A percentile compares a stretch with the other conserved stretches of the same genome.
Evolutionary conservation across 2,113 vertebrate species (phyloP).

Genomic region (Actenoides hombroni): DNA sequence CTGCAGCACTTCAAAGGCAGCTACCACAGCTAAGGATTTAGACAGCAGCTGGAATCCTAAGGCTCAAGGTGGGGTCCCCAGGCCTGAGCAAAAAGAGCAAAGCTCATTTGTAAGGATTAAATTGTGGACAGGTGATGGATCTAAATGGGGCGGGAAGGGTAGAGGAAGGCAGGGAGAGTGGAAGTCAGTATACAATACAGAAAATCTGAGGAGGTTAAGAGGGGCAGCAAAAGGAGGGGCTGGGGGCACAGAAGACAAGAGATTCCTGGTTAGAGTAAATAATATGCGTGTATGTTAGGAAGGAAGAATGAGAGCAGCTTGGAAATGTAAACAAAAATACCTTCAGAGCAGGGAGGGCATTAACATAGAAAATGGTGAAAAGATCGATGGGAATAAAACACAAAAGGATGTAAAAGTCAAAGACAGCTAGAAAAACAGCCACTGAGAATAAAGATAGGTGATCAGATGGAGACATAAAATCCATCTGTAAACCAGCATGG

Average conservation of each 20-base stretch:
- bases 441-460: not conserved
- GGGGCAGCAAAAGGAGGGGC: slow-evolving; percentile 39
- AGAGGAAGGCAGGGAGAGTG: slow-evolving; percentile 35
- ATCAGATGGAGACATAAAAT: not conserved
- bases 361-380: not conserved
- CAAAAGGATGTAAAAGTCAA: not conserved
- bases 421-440: not conserved
- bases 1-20: slow-evolving; percentile 42
- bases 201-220: slow-evolving; percentile 60
- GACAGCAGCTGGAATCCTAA: slow-evolving; percentile 27
- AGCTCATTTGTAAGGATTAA: slow-evolving; percentile 69
- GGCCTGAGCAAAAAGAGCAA: slow-evolving; percentile 28
- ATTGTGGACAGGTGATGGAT: slow-evolving; percentile 62
- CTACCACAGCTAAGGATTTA: not conserved
- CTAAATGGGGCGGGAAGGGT: slow-evolving; percentile 10
- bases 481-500: not conserved
- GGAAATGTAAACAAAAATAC: slow-evolving; percentile 48
- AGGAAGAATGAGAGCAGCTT: slow-evolving; percentile 21
- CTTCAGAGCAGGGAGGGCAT: not conserved
- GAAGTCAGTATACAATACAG: slow-evolving; percentile 58
- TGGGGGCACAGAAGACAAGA: not conserved
- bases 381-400: not conserved
- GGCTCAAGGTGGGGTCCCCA: not conserved
- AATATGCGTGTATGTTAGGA: not conserved
- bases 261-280: slow-evolving; percentile 18